Conservation (phyloP, 1,140 invertebrate species). For the Drosophila murphyi region DNA sequence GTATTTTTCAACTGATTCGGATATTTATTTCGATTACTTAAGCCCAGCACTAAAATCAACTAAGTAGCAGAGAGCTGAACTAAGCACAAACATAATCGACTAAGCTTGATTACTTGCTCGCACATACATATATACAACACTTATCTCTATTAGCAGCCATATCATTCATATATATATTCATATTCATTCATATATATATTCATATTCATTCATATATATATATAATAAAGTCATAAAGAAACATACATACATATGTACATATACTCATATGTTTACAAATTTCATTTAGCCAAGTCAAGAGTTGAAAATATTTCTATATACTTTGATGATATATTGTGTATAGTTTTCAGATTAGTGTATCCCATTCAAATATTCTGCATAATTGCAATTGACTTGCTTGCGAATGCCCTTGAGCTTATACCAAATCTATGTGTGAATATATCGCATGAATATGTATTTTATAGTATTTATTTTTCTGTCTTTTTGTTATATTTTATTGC, state of each 20-base stretch:
- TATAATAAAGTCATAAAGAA: too few species aligned
- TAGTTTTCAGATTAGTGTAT: too few species aligned
- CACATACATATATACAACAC: not conserved
- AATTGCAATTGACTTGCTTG: not conserved
- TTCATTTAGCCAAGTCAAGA: not conserved
- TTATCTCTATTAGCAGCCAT: too few species aligned
- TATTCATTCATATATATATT: not conserved
- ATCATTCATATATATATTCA: not conserved
- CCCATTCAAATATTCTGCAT: too few species aligned
- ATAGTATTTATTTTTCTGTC: not conserved
- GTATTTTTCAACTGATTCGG: constrained; percentile 2
- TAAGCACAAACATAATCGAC: constrained; percentile 44
- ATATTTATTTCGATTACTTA: constrained; percentile 74
- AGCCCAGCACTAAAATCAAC: constrained; percentile 60
- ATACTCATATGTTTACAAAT: too few species aligned
- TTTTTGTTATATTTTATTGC: constrained; percentile 2
- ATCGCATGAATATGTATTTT: not conserved
- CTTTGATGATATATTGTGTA: not conserved
- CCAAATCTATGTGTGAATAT: not conserved
- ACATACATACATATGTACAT: too few species aligned
- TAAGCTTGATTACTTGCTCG: not conserved
- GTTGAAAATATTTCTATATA: not conserved
- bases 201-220: too few species aligned
- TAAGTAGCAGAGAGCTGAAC: constrained; percentile 32
- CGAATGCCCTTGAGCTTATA: not conserved